Percentiles rank a stretch among this genome's conserved stretches.
phyloP scores from a whole-genome alignment of 2,888 invertebrate species.

The Dusona sp. region DNA sequence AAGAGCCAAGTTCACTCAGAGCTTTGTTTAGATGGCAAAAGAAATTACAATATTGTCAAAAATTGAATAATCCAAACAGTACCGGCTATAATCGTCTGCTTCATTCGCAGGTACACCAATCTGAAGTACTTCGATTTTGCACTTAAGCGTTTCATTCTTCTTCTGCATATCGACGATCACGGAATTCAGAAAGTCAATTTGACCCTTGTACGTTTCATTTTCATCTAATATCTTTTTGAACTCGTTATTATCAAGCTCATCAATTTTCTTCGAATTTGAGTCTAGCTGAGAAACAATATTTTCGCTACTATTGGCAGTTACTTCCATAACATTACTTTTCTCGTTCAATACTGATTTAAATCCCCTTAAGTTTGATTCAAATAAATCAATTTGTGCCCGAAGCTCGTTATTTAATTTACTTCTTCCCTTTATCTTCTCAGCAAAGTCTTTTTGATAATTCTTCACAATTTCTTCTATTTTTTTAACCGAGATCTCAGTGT shows the following conservation, averaged over 20 bases:
- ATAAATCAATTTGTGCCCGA: conserved; percentile 84
- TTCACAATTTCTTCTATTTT: conserved; percentile 66
- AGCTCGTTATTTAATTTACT: conserved; percentile 69
- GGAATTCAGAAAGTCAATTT: conserved; percentile 96
- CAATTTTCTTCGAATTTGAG: not conserved
- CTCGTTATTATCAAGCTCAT: conserved; percentile 48
- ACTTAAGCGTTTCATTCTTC: conserved; percentile 94
- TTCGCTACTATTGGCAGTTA: not conserved
- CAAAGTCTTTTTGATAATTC: conserved; percentile 42
- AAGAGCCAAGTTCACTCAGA: too few relatives aligned
- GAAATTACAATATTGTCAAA: not conserved
- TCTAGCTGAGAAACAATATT: not conserved
- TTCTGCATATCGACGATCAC: conserved; percentile 98
- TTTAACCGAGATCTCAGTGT: conserved; percentile 72
- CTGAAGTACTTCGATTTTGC: conserved; percentile 92
- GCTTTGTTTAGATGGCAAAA: not conserved
- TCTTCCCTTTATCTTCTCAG: conserved; percentile 57
- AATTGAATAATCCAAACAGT: conserved; percentile 46
- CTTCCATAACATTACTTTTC: conserved; percentile 64
- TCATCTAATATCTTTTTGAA: conserved; percentile 86
- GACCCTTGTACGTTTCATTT: conserved; percentile 88
- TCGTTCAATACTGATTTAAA: not conserved
- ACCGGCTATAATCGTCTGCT: conserved; percentile 85
- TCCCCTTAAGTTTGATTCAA: not conserved
- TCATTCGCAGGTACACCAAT: conserved; percentile 86